These are phyloP conservation scores for Drosophila suzukii DNA, from an alignment of 1,140 invertebrate genomes.

Conservation along the genomic window DNA sequence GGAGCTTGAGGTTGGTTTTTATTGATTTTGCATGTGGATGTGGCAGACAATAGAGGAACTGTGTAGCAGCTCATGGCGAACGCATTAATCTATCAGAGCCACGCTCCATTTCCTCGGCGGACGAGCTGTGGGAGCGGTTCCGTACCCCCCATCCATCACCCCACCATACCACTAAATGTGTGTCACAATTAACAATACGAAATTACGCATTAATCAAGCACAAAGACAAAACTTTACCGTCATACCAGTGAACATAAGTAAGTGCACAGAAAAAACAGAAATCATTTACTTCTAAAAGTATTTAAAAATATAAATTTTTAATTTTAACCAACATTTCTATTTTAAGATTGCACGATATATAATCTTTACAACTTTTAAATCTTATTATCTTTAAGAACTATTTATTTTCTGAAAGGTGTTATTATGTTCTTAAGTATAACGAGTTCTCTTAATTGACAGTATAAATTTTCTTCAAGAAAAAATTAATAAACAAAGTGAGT, in stretches of 20 bases:
- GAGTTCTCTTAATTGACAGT: neutral
- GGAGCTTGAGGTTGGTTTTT: constrained; percentile 30
- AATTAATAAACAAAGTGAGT: too few species aligned
- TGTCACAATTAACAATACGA: constrained; percentile 73
- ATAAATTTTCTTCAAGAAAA: too few species aligned
- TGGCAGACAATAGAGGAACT: constrained; percentile 23
- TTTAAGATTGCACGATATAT: too few species aligned
- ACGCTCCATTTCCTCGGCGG: constrained; percentile 71
- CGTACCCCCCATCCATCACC: neutral
- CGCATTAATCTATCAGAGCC: constrained; percentile 75
- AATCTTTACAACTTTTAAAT: too few species aligned
- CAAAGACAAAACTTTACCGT: constrained; percentile 47
- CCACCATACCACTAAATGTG: constrained; percentile 39
- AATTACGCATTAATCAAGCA: constrained; percentile 79
- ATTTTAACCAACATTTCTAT: too few species aligned
- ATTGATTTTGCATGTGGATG: constrained; percentile 65
- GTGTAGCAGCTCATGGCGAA: constrained; percentile 40
- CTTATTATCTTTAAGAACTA: too few species aligned
- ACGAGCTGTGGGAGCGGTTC: constrained; percentile 26
- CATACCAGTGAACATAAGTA: neutral
- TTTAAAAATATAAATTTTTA: too few species aligned
- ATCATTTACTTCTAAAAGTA: neutral
- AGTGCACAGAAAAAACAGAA: neutral
- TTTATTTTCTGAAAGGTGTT: too few species aligned
- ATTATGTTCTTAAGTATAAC: neutral